Percentiles rank a stretch among this genome's conserved stretches.
Conservation (phyloP, 2,888 invertebrate genomes). For the Pseudolycoriella hygida region DNA sequence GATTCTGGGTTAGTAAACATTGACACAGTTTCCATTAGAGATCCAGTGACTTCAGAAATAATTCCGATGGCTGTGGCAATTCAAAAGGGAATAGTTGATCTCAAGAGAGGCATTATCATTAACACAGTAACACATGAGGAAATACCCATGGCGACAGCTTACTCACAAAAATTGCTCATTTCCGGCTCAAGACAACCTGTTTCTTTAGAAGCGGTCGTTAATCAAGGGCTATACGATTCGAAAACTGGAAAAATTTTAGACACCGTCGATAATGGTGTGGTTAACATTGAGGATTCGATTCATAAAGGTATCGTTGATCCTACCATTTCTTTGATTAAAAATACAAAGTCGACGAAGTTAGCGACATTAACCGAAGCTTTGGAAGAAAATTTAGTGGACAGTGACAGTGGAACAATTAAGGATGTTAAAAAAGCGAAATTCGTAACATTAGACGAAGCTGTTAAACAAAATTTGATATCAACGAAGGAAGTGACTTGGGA, state of each 20-base stretch:
- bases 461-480: slow-evolving; percentile 49
- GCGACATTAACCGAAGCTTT: slow-evolving; percentile 60
- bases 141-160: slow-evolving; percentile 51
- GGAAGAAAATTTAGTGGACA: slow-evolving; percentile 44
- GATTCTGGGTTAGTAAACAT: slow-evolving; percentile 59
- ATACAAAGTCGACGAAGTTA: slow-evolving; percentile 51
- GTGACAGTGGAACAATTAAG: slow-evolving; percentile 51
- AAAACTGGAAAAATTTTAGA: slow-evolving; percentile 53
- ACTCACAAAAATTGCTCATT: slow-evolving; percentile 49
- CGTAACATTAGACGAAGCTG: slow-evolving; percentile 50
- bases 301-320: slow-evolving; percentile 65
- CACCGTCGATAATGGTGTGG: slow-evolving; percentile 47
- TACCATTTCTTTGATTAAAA: slow-evolving; percentile 62
- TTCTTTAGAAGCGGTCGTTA: slow-evolving; percentile 59
- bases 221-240: slow-evolving; percentile 50
- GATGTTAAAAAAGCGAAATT: slow-evolving; percentile 52
- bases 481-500: slow-evolving; percentile 54
- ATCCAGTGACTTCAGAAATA: slow-evolving; percentile 55
- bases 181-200: slow-evolving; percentile 51
- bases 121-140: slow-evolving; percentile 50
- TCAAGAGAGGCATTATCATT: slow-evolving; percentile 50
- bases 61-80: slow-evolving; percentile 67
- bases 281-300: slow-evolving; percentile 59
- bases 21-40: slow-evolving; percentile 53
- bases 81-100: slow-evolving; percentile 59